Percentiles rank a stretch among this genome's conserved stretches.
These are phyloP conservation scores for Solenodon paradoxus DNA, from an alignment of 2,113 vertebrate genomes.

Conservation along the genomic window DNA sequence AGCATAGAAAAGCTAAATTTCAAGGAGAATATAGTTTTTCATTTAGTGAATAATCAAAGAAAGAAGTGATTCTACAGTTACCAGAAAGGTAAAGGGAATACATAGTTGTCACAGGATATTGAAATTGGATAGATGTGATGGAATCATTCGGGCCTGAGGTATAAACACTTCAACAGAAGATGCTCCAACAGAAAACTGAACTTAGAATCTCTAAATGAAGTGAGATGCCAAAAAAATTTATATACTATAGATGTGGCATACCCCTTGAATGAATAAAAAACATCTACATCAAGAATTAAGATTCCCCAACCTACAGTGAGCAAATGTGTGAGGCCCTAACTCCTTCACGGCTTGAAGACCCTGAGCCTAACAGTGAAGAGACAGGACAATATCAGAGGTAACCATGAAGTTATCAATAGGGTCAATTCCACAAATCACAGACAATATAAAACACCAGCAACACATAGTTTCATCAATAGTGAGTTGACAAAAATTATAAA, in stretches of 20 bases:
- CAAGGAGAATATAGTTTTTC: not conserved
- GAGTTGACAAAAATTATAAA: not conserved
- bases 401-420: not conserved
- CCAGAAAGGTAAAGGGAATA: not conserved
- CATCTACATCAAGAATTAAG: not conserved
- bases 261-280: not conserved
- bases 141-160: not conserved
- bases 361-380: not conserved
- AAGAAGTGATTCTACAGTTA: not conserved
- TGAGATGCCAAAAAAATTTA: not conserved
- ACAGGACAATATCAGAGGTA: not conserved
- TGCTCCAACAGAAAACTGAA: not conserved
- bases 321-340: not conserved
- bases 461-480: not conserved
- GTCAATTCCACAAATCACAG: not conserved
- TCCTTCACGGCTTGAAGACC: not conserved
- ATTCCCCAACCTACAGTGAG: not conserved
- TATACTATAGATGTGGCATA: not conserved
- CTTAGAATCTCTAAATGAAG: conserved; percentile 3
- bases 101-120: not conserved
- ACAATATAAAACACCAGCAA: not conserved
- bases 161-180: not conserved
- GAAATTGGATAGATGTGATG: not conserved
- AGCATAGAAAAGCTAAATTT: not conserved
- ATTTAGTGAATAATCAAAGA: not conserved